Base-by-base conservation (phyloP, 2,113 vertebrate genomes). In the Neotoma lepida region DNA sequence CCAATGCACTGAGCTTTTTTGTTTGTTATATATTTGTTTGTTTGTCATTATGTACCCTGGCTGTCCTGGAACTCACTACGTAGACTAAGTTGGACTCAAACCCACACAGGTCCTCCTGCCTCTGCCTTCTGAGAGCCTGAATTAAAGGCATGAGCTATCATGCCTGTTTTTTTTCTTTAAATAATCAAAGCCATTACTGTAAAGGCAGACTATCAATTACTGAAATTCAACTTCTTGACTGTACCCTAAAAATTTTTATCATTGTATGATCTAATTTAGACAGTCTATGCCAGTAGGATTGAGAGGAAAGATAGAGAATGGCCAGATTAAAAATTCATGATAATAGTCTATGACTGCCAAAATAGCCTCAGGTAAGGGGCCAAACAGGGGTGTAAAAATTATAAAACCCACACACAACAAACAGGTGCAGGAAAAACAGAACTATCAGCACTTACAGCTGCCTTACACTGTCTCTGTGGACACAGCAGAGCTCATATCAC, bases 181-280 rank as follows among this genome's bases (percentile, higher is more conserved):
- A 73, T 78, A 85, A 73, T 88, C 17, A 90, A 68, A n/a, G 56
- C 49, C n/a, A 89, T 61, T 28, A 80, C 2, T 86, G 17, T 85
- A 85, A 80, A 94, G 66, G 70, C 70, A 92, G 20, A 63, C 9
- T 20, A 54, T 73, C 39, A 85, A 35, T 90, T 90, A 81, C 35
- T 0, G 2, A 89, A 54, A 94, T 44, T 24, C n/a, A 81, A 86
- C 17, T 80, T 30, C 33, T 71, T 71, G 12, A 82, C 44, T 46
- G 51, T 76, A 81, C 88, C 5, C 22, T 24, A 78, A 88, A 74
- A 15, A 44, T 54, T 20, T 33, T 26, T 24, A 86, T 86, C 58
- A 87, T 24, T 90, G 56, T n/a, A 70, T 6, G 7, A 41, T 13
- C 6, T 30, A 22, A 68, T 51, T 73, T 51, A 92, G 58, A 71